Evolutionary conservation across 30 jellyfish, hydroid and myxozoan genomes (phyloP).

Genomic region (Hydra vulgaris): DNA sequence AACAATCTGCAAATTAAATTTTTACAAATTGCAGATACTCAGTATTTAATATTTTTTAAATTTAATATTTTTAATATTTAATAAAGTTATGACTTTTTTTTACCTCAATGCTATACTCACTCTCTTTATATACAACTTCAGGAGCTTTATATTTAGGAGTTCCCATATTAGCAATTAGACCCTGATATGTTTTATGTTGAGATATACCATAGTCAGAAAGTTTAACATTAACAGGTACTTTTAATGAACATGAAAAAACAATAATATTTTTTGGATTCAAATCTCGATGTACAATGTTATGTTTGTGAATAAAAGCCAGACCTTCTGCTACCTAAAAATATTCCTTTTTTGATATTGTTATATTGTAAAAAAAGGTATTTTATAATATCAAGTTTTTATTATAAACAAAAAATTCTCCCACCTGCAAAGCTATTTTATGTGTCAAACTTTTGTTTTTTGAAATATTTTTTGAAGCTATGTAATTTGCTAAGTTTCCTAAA

Average conservation of each 20-base stretch:
- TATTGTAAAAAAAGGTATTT: no score
- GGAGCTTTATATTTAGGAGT: constrained; percentile 87
- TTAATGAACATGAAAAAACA: constrained; percentile 65
- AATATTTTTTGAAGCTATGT: constrained; percentile 29
- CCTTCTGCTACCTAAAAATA: constrained; percentile 71
- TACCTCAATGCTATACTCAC: constrained; percentile 55
- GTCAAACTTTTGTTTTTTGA: constrained; percentile 55
- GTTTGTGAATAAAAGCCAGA: constrained; percentile 56
- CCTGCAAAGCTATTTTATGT: constrained; percentile 76
- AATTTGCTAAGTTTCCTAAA: constrained; percentile 45
- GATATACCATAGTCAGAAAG: constrained; percentile 90
- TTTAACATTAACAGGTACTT: constrained; percentile 62
- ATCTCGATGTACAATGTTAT: constrained; percentile 75
- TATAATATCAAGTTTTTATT: no score
- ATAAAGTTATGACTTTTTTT: no score
- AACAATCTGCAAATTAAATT: no score
- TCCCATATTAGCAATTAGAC: constrained; percentile 52
- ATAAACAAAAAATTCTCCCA: no score
- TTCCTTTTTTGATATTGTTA: no score
- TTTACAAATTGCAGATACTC: not conserved
- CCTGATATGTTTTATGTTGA: constrained; percentile 62
- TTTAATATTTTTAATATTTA: no score
- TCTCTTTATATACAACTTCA: constrained; percentile 50
- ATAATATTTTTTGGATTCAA: constrained; percentile 88
- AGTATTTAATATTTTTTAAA: no score